A percentile compares a stretch with the other conserved stretches of the same genome.
These are phyloP conservation scores for Xiphias gladius DNA, from an alignment of 2,113 vertebrate species.

Conservation along the genomic window DNA sequence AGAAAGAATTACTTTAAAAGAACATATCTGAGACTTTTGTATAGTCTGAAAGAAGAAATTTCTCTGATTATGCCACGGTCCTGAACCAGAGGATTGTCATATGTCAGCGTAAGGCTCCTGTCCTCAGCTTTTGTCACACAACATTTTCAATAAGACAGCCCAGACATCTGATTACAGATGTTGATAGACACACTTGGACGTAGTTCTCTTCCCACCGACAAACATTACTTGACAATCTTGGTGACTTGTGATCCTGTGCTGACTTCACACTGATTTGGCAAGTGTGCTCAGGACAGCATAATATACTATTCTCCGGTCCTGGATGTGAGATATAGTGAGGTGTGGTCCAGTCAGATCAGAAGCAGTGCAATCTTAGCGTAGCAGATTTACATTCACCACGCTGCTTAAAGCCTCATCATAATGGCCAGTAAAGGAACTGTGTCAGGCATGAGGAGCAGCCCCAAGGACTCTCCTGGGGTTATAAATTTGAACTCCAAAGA, in stretches of 20 bases:
- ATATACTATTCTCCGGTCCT: conserved; percentile 54
- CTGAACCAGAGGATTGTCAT: background rate
- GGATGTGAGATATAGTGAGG: conserved; percentile 66
- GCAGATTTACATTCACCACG: conserved; percentile 71
- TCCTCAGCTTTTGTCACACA: background rate
- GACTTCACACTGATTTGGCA: conserved; percentile 32
- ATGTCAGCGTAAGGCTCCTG: background rate
- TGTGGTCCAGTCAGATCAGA: conserved; percentile 53
- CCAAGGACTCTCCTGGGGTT: conserved; percentile 49
- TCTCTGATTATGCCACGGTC: background rate
- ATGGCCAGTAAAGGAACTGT: conserved; percentile 56
- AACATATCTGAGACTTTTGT: background rate
- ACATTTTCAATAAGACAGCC: background rate
- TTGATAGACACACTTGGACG: background rate
- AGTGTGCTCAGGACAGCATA: conserved; percentile 23
- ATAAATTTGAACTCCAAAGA: conserved; percentile 56
- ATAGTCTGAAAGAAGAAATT: background rate
- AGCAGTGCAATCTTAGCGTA: conserved; percentile 61
- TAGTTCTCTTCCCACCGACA: conserved; percentile 8
- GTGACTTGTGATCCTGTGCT: conserved; percentile 37
- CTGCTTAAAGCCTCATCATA: conserved; percentile 77
- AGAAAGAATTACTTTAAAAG: background rate
- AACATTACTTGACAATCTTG: conserved; percentile 2
- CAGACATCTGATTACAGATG: background rate
- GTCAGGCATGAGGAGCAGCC: conserved; percentile 50